A percentile compares a stretch with the other conserved stretches of the same genome.
Evolutionary conservation across 2,113 vertebrate genomes (phyloP).

Genomic region (Tetrax tetrax): DNA sequence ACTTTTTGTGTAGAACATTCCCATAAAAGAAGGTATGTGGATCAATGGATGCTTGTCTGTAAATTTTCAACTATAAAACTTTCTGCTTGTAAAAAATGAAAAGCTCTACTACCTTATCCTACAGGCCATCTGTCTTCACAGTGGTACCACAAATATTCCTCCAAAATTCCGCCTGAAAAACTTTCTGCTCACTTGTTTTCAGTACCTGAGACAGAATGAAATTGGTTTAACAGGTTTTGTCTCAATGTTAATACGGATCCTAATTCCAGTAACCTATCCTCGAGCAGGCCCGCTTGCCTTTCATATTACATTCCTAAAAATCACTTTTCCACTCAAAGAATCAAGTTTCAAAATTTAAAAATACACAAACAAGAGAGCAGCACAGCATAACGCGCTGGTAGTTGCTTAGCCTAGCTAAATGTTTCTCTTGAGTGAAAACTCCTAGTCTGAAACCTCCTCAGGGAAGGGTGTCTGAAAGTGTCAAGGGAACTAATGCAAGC

Average conservation of each 20-base stretch:
- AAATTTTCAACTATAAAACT: background rate
- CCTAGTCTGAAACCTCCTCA: slow-evolving; percentile 64
- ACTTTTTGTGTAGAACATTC: background rate
- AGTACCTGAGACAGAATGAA: background rate
- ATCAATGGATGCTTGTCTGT: background rate
- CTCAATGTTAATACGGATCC: background rate
- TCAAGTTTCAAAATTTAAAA: slow-evolving; percentile 25
- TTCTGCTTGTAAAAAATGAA: background rate
- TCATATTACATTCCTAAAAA: background rate
- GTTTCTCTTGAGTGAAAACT: slow-evolving; percentile 52
- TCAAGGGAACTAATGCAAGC: slow-evolving; percentile 54
- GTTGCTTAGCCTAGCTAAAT: background rate
- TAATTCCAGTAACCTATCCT: background rate
- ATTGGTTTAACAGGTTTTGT: background rate
- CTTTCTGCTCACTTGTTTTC: background rate
- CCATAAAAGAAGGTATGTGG: slow-evolving; percentile 27
- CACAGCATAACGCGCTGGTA: background rate
- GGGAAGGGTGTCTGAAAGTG: slow-evolving; percentile 68
- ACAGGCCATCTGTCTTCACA: background rate
- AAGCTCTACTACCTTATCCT: background rate
- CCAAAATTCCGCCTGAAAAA: background rate
- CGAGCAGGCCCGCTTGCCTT: background rate
- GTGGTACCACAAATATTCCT: background rate
- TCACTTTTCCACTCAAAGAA: slow-evolving; percentile 28
- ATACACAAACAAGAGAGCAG: background rate